Evolutionary conservation across 1,140 invertebrate species (phyloP).

Genomic region (Meloidogyne exigua): DNA sequence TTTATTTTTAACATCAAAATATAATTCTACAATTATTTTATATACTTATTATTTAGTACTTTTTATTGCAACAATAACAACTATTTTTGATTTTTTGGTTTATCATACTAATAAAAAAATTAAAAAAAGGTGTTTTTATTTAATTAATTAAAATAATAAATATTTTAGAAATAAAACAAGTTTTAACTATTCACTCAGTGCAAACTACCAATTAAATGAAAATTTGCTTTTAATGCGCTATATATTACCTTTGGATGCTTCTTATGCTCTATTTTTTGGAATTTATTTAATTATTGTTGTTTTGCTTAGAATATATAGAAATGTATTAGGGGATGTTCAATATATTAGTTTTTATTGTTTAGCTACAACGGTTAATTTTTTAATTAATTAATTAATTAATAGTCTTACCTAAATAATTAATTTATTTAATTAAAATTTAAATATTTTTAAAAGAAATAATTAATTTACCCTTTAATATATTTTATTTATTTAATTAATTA

Average conservation of each 20-base stretch:
- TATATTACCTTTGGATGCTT: constrained; percentile 21
- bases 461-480: no score
- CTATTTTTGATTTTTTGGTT: constrained; percentile 14
- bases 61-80: neutral
- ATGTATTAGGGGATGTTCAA: neutral
- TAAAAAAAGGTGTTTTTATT: neutral
- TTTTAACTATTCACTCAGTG: constrained; percentile 2
- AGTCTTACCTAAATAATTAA: no score
- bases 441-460: no score
- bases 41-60: neutral
- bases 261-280: constrained; percentile 15
- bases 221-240: constrained; percentile 17
- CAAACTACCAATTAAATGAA: constrained; percentile 17
- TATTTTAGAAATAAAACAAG: constrained; percentile 13
- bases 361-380: neutral
- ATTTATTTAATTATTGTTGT: neutral
- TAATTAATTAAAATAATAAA: neutral
- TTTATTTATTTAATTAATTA: no score
- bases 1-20: constrained; percentile 2
- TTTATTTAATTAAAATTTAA: no score
- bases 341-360: neutral
- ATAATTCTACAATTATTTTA: constrained; percentile 11
- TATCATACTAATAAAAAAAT: constrained; percentile 2
- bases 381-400: no score
- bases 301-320: constrained; percentile 2